Conservation (phyloP, 2,888 invertebrate genomes). For the Plebejus argus region DNA sequence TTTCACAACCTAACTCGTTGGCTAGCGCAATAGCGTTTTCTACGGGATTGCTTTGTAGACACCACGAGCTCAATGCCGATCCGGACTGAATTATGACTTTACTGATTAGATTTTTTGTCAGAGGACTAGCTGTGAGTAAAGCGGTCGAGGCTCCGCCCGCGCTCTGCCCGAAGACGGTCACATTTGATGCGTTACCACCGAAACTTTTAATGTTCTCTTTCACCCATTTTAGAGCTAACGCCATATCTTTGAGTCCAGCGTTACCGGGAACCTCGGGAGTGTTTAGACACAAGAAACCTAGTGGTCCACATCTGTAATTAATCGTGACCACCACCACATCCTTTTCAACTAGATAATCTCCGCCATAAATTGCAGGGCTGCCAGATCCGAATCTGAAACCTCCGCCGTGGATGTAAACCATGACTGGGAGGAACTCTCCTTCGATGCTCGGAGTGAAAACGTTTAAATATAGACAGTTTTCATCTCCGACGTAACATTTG, state of each 20-base stretch:
- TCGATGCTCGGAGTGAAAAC: constrained; percentile 83
- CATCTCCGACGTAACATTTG: constrained; percentile 74
- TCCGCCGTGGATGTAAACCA: constrained; percentile 82
- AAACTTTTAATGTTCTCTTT: constrained; percentile 69
- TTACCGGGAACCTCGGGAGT: constrained; percentile 74
- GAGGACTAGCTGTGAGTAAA: constrained; percentile 63
- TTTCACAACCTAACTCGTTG: constrained; percentile 59
- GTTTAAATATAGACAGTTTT: constrained; percentile 86
- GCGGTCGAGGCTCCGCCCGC: constrained; percentile 59
- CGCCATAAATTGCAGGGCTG: constrained; percentile 69
- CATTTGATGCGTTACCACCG: constrained; percentile 67
- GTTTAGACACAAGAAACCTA: constrained; percentile 70
- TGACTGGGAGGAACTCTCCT: constrained; percentile 74
- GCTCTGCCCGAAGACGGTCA: constrained; percentile 70
- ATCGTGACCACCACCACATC: constrained; percentile 80
- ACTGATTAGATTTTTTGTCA: constrained; percentile 60
- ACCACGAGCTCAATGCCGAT: constrained; percentile 52
- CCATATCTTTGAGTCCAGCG: constrained; percentile 70
- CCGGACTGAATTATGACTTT: constrained; percentile 71
- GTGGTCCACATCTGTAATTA: constrained; percentile 75
- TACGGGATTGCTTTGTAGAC: constrained; percentile 58
- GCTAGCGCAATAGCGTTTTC: constrained; percentile 61
- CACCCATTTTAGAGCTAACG: constrained; percentile 66
- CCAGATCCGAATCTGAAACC: constrained; percentile 78
- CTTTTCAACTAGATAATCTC: constrained; percentile 79